Evolutionary conservation across 1,140 invertebrate species (phyloP).

Genomic region (Bacillus rossius): DNA sequence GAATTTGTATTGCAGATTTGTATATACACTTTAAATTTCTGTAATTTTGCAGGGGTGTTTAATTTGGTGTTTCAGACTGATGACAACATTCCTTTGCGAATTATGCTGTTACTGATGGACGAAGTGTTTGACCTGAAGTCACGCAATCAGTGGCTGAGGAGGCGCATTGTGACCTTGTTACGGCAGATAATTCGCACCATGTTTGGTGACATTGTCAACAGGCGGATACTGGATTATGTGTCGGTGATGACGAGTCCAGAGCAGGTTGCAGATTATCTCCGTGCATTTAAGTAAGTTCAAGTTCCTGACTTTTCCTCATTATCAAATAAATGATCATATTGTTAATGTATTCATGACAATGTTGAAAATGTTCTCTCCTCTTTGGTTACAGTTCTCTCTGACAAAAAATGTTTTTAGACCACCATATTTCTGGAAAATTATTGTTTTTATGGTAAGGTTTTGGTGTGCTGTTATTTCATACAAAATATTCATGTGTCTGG

Average conservation of each 20-base stretch:
- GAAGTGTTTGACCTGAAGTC: constrained; percentile 88
- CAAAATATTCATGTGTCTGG: no score
- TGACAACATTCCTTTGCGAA: constrained; percentile 83
- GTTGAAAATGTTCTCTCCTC: background rate
- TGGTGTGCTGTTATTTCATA: no score
- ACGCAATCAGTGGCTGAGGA: constrained; percentile 81
- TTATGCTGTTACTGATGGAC: constrained; percentile 81
- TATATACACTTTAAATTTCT: no score
- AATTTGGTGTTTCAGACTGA: constrained; percentile 47
- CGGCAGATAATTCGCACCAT: constrained; percentile 74
- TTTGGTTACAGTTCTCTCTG: background rate
- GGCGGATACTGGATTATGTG: constrained; percentile 87
- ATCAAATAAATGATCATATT: constrained; percentile 7
- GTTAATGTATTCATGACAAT: background rate
- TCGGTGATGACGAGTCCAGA: constrained; percentile 84
- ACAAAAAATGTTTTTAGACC: background rate
- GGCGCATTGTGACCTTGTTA: constrained; percentile 72
- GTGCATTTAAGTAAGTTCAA: constrained; percentile 70
- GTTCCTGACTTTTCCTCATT: background rate
- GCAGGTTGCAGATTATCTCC: constrained; percentile 84
- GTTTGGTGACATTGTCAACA: constrained; percentile 81
- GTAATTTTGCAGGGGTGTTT: no score
- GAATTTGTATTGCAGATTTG: no score
- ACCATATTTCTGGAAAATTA: no score
- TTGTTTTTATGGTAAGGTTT: no score